phyloP scores from a whole-genome alignment of 1,140 invertebrate species.

The Drosophila burlai region DNA sequence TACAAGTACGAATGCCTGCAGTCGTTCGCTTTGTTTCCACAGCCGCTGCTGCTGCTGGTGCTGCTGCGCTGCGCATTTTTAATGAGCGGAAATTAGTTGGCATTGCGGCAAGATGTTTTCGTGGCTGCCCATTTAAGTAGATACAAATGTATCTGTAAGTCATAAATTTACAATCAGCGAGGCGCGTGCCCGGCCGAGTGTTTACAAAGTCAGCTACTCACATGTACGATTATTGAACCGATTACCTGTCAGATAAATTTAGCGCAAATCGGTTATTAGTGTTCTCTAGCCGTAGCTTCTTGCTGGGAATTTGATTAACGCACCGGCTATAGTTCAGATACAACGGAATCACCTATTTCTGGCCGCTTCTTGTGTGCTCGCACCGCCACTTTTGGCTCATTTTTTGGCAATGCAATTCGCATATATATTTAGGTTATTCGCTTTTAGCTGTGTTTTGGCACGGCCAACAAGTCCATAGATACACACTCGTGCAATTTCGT shows the following conservation, averaged over 20 bases:
- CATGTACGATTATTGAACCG: conserved; percentile 53
- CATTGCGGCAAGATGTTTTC: conserved; percentile 61
- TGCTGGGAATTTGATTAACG: not conserved
- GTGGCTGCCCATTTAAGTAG: conserved; percentile 38
- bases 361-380: not conserved
- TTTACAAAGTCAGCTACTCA: conserved; percentile 24
- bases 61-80: conserved; percentile 65
- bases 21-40: conserved; percentile 35
- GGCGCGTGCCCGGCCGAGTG: conserved; percentile 51
- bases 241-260: conserved; percentile 75
- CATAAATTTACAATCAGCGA: conserved; percentile 63
- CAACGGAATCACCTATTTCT: conserved; percentile 5
- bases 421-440: conserved; percentile 49
- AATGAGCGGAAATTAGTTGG: conserved; percentile 82
- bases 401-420: conserved; percentile 55
- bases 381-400: conserved; percentile 33
- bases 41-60: conserved; percentile 9
- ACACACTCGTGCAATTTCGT: conserved; percentile 31
- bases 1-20: conserved; percentile 71
- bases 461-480: conserved; percentile 17
- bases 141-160: conserved; percentile 44
- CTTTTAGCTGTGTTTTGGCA: conserved; percentile 55
- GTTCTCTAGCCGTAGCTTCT: not conserved
- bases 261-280: conserved; percentile 54
- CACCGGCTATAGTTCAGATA: not conserved